Evolutionary conservation across 2,797 vertebrate species (phyloP), one percentile per base, ranked within the genome.

Genomic region (Huso huso): DNA sequence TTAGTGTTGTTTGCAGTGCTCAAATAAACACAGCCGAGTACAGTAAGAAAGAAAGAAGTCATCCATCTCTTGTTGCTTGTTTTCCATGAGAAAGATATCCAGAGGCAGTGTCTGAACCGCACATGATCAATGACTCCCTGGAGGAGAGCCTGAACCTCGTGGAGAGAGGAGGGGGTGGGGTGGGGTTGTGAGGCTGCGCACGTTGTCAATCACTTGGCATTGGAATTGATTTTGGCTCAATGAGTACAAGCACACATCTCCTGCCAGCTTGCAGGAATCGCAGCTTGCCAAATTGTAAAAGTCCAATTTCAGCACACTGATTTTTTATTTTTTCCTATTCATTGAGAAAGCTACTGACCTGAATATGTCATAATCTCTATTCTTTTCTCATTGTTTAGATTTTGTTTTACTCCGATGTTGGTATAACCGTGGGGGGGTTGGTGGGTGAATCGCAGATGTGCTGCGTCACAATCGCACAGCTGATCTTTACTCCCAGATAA

Each of bases 201-300:
- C 53, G 63, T 73, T 76, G 76, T 76, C 75, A 75, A 69, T 77
- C 72, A 72, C 65, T 72, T 55, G 63, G 61, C 64, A 68, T 69
- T 70, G 64, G 66, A 79, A 83, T 82, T 68, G 78, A 81, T 80
- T 70, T 72, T 63, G 60, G 37, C 57, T 68, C 62, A 68, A 76
- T 61, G 65, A 68, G 63, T 63, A 53, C 9, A 11, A 66, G 73
- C 63, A 70, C 76, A 73, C 78, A 77, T 74, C 72, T 76, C 67
- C 65, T 59, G 66, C 66, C 65, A 66, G 65, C 65, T 66, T 63
- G 57, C 49, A 65, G 66, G 61, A 65, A 65, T 73, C 66, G 73
- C 72, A 70, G 69, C 48, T 70, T 70, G 68, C 72, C 74, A 72
- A 71, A 78, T 74, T 78, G 74, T 74, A 70, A 74, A 75, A 72